phyloP scores from a whole-genome alignment of 1,140 invertebrate genomes.

The Arion vulgaris region DNA sequence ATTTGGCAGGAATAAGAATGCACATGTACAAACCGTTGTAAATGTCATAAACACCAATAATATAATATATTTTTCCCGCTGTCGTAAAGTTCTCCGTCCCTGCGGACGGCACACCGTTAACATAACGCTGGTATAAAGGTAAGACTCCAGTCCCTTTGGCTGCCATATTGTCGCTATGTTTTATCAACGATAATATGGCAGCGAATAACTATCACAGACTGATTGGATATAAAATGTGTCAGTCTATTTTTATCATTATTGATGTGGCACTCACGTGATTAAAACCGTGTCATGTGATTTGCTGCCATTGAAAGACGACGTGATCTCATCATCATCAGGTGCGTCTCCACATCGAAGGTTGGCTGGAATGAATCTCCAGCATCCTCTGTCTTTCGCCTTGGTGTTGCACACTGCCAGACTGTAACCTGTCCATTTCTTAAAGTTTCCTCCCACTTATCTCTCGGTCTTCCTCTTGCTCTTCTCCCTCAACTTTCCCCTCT shows the following conservation, averaged over 20 bases:
- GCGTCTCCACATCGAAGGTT: too few species aligned
- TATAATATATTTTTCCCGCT: conserved; percentile 92
- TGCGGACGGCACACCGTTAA: conserved; percentile 84
- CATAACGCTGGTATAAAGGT: conserved; percentile 85
- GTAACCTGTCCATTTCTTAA: too few species aligned
- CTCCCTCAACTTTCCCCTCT: too few species aligned
- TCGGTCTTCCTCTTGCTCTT: too few species aligned
- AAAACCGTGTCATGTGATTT: not conserved
- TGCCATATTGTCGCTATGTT: conserved; percentile 73
- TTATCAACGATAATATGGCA: conserved; percentile 4
- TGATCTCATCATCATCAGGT: too few species aligned
- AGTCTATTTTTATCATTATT: not conserved
- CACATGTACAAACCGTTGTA: conserved; percentile 90
- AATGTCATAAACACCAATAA: conserved; percentile 89
- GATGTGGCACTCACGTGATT: conserved; percentile 39
- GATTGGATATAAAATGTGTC: not conserved
- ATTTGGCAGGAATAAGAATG: conserved; percentile 93
- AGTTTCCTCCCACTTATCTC: too few species aligned
- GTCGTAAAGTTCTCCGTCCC: conserved; percentile 81
- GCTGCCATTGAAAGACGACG: too few species aligned
- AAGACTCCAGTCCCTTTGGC: conserved; percentile 76
- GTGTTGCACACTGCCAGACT: too few species aligned
- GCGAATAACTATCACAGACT: conserved; percentile 8
- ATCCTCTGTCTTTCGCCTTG: too few species aligned
- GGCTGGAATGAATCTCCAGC: too few species aligned